Conservation (phyloP, 2,113 vertebrate genomes). For the Carassius auratus region DNA sequence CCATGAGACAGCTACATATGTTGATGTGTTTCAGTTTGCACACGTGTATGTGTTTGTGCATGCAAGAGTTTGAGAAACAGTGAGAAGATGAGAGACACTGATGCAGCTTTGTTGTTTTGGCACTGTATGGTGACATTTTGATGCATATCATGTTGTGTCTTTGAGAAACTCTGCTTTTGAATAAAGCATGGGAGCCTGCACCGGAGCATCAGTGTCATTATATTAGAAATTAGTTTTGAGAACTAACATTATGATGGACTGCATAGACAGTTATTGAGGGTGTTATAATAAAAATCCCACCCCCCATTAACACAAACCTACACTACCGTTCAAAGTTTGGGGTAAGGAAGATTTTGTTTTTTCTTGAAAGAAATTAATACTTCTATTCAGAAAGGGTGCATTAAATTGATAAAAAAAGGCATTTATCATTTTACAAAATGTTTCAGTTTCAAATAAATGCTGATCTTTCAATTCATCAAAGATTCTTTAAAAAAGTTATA, state of each 20-base stretch:
- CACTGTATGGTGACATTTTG: constrained; percentile 20
- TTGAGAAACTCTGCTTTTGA: constrained; percentile 28
- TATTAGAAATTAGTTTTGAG: not conserved
- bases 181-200: not conserved
- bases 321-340: no score
- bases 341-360: not conserved
- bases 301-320: no score
- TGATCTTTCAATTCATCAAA: no score
- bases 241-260: not conserved
- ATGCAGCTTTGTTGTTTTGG: constrained; percentile 17
- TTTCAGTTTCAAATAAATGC: no score
- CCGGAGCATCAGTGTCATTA: not conserved
- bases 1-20: constrained; percentile 23
- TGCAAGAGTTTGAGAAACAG: not conserved
- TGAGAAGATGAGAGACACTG: constrained; percentile 25
- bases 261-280: not conserved
- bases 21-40: constrained; percentile 18
- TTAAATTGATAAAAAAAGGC: not conserved
- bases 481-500: no score
- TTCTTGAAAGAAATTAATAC: not conserved
- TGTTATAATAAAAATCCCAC: no score
- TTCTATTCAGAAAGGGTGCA: not conserved
- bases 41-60: not conserved
- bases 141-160: not conserved
- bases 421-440: no score